These are phyloP conservation scores for Pseudomyrmex flavicornis DNA, from an alignment of 1,140 invertebrate genomes.

Conservation along the genomic window DNA sequence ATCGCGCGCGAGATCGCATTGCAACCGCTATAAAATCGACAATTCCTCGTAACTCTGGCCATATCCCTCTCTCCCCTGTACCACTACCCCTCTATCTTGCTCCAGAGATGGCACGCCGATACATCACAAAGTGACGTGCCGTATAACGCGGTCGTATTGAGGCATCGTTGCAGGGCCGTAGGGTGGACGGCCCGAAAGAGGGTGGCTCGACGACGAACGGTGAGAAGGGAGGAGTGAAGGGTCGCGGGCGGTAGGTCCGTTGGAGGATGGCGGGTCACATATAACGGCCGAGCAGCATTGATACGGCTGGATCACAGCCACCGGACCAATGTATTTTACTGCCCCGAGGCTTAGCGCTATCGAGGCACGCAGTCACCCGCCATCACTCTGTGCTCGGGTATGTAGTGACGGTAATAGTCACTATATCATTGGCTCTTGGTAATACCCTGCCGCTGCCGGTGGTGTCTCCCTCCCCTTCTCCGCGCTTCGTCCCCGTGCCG, in stretches of 20 bases:
- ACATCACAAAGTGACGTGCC: slow-evolving; percentile 76
- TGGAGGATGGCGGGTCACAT: slow-evolving; percentile 72
- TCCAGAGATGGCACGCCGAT: slow-evolving; percentile 73
- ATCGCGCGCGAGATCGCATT: slow-evolving; percentile 19
- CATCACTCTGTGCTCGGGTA: slow-evolving; percentile 84
- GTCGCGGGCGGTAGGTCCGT: slow-evolving; percentile 13
- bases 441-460: slow-evolving; percentile 81
- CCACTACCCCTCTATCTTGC: slow-evolving; percentile 16
- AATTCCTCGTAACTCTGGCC: slow-evolving; percentile 28
- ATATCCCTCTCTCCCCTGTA: slow-evolving; percentile 23
- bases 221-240: neutral
- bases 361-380: slow-evolving; percentile 85
- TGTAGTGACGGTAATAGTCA: slow-evolving; percentile 86
- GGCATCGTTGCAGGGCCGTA: slow-evolving; percentile 62
- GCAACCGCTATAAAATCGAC: slow-evolving; percentile 51
- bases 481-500: slow-evolving; percentile 51
- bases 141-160: slow-evolving; percentile 75
- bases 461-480: slow-evolving; percentile 65
- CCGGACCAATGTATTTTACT: slow-evolving; percentile 85
- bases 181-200: slow-evolving; percentile 21
- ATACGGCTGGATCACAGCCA: slow-evolving; percentile 85
- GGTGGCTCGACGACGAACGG: slow-evolving; percentile 30
- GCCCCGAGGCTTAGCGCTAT: slow-evolving; percentile 85
- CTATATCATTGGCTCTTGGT: slow-evolving; percentile 86
- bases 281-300: slow-evolving; percentile 84